These are phyloP conservation scores for Australoheros facetus DNA, from an alignment of 2,797 vertebrate genomes.

Conservation along the genomic window DNA sequence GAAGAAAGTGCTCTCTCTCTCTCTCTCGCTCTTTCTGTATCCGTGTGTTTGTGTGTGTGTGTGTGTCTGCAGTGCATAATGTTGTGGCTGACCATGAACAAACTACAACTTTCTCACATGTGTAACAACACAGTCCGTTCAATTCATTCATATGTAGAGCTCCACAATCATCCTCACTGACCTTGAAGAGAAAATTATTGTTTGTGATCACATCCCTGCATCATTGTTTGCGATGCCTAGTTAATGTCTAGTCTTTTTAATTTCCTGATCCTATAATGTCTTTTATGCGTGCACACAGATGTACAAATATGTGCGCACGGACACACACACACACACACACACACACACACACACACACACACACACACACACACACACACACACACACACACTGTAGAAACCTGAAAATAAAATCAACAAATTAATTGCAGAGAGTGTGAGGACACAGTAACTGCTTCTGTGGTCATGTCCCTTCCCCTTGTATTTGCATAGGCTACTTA, in stretches of 20 bases:
- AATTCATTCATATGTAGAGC: not conserved
- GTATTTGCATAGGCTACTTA: not conserved
- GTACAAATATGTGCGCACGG: not conserved
- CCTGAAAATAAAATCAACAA: not conserved
- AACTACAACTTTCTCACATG: not conserved
- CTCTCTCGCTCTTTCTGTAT: too few species aligned
- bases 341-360: not conserved
- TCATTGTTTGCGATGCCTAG: not conserved
- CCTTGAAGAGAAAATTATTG: not conserved
- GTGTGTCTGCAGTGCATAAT: not conserved
- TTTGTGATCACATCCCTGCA: not conserved
- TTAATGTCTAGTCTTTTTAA: not conserved
- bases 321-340: not conserved
- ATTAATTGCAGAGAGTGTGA: not conserved
- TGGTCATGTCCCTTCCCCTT: not conserved
- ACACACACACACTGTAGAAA: not conserved
- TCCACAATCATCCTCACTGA: not conserved
- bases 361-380: not conserved
- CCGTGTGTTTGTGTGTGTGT: not conserved
- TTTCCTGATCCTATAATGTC: not conserved
- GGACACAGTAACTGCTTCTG: not conserved
- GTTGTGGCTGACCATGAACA: not conserved
- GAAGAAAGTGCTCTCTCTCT: not conserved
- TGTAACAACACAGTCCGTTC: not conserved
- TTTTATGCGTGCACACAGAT: not conserved